Conservation (phyloP, 2,888 invertebrate genomes). For the Athalia cordata region DNA sequence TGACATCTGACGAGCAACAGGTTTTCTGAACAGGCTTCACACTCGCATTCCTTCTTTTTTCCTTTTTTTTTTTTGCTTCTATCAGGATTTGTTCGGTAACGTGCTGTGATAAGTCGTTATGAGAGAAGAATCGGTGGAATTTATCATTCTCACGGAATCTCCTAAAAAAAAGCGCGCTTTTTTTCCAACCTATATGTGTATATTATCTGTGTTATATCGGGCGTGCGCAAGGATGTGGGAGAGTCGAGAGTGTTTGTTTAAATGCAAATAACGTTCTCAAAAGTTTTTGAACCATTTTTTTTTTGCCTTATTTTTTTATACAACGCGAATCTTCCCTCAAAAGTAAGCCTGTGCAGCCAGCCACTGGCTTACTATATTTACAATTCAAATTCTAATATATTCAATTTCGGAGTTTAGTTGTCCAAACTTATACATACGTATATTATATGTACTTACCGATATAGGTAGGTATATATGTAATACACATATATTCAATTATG, state of each 20-base stretch:
- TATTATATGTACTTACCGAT: neutral
- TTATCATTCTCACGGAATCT: no score
- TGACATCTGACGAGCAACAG: no score
- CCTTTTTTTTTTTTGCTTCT: no score
- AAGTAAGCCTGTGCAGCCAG: neutral
- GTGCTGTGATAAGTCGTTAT: no score
- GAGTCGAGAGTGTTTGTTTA: neutral
- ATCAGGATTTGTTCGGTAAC: no score
- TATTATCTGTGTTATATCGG: no score
- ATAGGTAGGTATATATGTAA: neutral
- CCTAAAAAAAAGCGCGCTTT: no score
- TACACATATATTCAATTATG: neutral
- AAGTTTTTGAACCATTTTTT: neutral
- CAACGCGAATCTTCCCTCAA: neutral
- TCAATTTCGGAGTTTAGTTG: constrained; percentile 63
- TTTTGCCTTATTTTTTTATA: neutral
- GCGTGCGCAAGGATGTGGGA: no score
- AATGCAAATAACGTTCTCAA: neutral
- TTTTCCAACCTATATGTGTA: no score
- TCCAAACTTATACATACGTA: constrained; percentile 53
- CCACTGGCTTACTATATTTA: constrained; percentile 54
- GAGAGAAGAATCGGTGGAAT: no score
- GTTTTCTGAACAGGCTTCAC: no score
- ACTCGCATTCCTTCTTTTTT: no score
- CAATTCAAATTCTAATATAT: constrained; percentile 67